Evolutionary conservation across 1,140 invertebrate species (phyloP).

Genomic region (Galleria mellonella): DNA sequence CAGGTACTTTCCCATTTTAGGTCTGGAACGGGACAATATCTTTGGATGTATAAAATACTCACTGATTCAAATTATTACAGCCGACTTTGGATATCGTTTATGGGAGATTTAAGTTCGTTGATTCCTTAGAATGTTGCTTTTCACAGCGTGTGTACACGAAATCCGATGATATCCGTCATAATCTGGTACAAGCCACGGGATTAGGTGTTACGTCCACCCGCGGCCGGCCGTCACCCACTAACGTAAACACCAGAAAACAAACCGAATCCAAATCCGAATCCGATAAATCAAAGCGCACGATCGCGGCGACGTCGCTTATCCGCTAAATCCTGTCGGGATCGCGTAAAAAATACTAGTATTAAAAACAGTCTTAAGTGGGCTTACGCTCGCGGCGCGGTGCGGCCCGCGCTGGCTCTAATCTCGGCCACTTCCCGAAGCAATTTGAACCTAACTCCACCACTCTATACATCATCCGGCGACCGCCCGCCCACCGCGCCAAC

Average conservation of each 20-base stretch:
- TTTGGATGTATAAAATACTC: constrained; percentile 2
- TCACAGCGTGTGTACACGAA: constrained; percentile 53
- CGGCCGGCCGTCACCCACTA: constrained; percentile 57
- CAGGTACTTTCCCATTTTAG: no score
- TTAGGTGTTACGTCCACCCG: constrained; percentile 41
- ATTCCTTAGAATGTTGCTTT: constrained; percentile 19
- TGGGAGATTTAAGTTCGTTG: constrained; percentile 7
- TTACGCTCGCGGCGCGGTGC: constrained; percentile 67
- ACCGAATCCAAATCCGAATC: constrained; percentile 51
- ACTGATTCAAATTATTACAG: constrained; percentile 1
- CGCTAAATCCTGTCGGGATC: constrained; percentile 71
- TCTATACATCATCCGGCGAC: constrained; percentile 78
- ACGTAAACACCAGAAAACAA: constrained; percentile 65
- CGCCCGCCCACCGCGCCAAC: constrained; percentile 55
- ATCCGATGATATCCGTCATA: constrained; percentile 66
- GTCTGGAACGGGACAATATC: no score
- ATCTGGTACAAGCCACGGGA: constrained; percentile 62
- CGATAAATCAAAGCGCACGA: constrained; percentile 71
- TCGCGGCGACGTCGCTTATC: constrained; percentile 60
- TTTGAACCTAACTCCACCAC: constrained; percentile 80
- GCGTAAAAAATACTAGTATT: constrained; percentile 74
- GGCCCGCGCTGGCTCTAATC: constrained; percentile 76
- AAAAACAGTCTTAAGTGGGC: constrained; percentile 74
- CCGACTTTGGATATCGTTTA: not conserved
- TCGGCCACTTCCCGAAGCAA: constrained; percentile 80